A percentile compares a stretch with the other conserved stretches of the same genome.
These are phyloP conservation scores for Diaprepes abbreviatus DNA, from an alignment of 2,888 invertebrate genomes.

Conservation along the genomic window DNA sequence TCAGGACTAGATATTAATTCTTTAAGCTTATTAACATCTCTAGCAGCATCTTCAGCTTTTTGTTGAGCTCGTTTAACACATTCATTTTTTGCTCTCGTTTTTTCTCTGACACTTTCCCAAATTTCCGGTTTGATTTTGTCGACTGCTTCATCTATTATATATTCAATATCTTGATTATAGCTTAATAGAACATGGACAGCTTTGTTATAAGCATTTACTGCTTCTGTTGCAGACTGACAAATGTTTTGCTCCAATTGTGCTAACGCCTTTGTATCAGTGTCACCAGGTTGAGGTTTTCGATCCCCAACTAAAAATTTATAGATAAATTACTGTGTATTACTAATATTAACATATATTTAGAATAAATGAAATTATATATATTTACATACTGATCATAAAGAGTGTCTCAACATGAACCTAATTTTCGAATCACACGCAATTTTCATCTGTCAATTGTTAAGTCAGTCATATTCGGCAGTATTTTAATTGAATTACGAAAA, in stretches of 20 bases:
- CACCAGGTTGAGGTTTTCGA: constrained; percentile 58
- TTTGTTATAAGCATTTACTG: constrained; percentile 77
- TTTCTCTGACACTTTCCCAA: constrained; percentile 73
- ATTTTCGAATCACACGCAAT: too few species aligned
- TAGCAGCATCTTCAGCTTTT: constrained; percentile 67
- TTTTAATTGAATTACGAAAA: too few species aligned
- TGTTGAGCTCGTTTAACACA: constrained; percentile 73
- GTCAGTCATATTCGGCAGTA: too few species aligned
- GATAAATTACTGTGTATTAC: too few species aligned
- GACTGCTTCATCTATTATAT: constrained; percentile 74
- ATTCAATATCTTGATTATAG: constrained; percentile 71
- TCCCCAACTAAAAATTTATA: constrained; percentile 52
- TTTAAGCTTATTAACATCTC: constrained; percentile 67
- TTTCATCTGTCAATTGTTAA: too few species aligned
- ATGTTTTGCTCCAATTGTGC: constrained; percentile 73
- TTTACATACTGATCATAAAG: too few species aligned
- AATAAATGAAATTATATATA: too few species aligned
- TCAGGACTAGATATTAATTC: constrained; percentile 64
- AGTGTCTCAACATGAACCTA: too few species aligned
- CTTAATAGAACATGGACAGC: constrained; percentile 74
- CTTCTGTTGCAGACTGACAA: constrained; percentile 72
- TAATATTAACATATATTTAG: too few species aligned
- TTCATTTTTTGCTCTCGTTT: constrained; percentile 72
- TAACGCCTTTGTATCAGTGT: constrained; percentile 67
- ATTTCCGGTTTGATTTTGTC: constrained; percentile 73